Evolutionary conservation across 1,140 invertebrate genomes (phyloP).

Genomic region (Venturia canescens): DNA sequence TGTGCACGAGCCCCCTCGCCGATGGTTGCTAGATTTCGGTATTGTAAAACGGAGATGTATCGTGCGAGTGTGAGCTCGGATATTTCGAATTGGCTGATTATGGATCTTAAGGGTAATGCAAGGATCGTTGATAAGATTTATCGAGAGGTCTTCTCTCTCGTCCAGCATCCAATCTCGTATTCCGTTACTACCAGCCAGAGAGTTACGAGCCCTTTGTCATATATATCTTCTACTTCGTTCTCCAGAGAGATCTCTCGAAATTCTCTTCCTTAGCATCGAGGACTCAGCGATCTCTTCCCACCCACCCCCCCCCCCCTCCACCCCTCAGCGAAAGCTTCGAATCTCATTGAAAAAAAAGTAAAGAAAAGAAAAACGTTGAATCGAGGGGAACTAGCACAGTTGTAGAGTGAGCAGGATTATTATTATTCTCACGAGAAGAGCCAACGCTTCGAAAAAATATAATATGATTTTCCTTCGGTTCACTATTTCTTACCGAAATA

Average conservation of each 20-base stretch:
- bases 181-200: neutral
- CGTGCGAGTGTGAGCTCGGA: neutral
- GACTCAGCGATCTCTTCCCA: conserved; percentile 2
- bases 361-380: too few species aligned
- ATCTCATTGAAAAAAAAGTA: neutral
- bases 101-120: neutral
- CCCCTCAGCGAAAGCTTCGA: neutral
- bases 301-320: too few species aligned
- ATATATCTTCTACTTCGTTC: conserved; percentile 1
- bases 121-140: conserved; percentile 21
- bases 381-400: neutral
- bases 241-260: conserved; percentile 7
- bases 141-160: neutral
- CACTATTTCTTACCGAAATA: neutral
- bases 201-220: conserved; percentile 8
- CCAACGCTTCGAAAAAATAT: neutral
- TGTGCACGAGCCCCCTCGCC: neutral
- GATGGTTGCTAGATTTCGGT: neutral
- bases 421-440: neutral
- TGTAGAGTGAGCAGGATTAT: neutral
- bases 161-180: neutral
- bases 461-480: neutral
- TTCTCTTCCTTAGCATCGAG: neutral
- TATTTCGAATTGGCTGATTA: conserved; percentile 19
- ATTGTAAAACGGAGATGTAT: neutral